Conservation (phyloP, 2,888 invertebrate species). For the Cantharis nigra region DNA sequence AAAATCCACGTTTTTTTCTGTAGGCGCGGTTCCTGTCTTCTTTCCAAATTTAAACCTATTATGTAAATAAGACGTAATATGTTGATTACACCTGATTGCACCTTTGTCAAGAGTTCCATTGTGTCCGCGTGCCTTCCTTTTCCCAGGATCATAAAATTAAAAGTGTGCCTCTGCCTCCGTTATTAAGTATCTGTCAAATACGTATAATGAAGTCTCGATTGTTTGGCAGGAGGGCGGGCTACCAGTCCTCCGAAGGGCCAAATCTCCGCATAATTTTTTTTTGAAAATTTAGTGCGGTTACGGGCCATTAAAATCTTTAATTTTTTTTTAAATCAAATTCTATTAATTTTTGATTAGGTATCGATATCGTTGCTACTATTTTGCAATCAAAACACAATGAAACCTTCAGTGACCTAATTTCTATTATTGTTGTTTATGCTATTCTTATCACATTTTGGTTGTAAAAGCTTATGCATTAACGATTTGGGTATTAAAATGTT, state of each 20-base stretch:
- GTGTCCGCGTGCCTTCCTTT: neutral
- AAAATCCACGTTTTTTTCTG: neutral
- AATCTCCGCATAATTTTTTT: too few relatives aligned
- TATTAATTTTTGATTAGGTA: neutral
- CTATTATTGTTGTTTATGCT: neutral
- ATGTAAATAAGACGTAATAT: neutral
- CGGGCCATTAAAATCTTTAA: neutral
- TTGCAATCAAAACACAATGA: neutral
- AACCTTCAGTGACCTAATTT: neutral
- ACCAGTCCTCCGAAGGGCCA: too few relatives aligned
- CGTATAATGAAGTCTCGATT: too few relatives aligned
- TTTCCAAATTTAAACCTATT: neutral
- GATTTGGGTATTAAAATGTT: conserved; percentile 2
- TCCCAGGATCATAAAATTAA: neutral
- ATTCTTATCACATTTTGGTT: conserved; percentile 2
- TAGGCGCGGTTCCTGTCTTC: neutral
- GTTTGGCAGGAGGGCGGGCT: too few relatives aligned
- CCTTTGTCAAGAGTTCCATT: neutral
- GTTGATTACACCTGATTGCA: neutral
- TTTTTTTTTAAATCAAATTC: neutral
- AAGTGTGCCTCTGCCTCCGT: neutral
- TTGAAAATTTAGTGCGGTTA: neutral
- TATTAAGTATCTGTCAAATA: neutral
- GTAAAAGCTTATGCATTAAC: neutral
- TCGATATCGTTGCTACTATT: neutral